Percentiles rank a stretch among this genome's conserved stretches.
These are phyloP conservation scores for Microcebus ravelobensis DNA, from an alignment of 2,113 vertebrate species.

Conservation along the genomic window DNA sequence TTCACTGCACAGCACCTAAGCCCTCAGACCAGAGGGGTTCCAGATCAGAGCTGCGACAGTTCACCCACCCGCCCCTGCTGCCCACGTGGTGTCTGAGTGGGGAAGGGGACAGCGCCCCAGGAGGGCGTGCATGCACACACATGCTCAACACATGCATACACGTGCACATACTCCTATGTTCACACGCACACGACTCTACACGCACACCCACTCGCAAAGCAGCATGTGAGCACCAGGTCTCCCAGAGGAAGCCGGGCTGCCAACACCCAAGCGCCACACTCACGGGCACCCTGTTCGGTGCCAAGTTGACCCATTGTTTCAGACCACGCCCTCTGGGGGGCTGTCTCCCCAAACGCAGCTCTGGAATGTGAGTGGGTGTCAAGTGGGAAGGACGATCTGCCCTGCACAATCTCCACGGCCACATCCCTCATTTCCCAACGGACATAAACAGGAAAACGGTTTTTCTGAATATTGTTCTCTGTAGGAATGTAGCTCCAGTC, in stretches of 20 bases:
- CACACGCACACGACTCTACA: too few relatives aligned
- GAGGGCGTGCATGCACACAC: neutral
- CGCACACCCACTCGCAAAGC: fast-evolving
- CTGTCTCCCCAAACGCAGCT: neutral
- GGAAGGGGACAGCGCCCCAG: neutral
- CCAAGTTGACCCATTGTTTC: fast-evolving
- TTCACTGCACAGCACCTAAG: neutral
- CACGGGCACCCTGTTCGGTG: fast-evolving
- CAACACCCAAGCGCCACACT: fast-evolving
- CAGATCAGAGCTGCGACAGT: neutral
- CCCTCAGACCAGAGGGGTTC: neutral
- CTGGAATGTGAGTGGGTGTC: neutral
- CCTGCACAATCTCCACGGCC: fast-evolving
- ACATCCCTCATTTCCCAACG: neutral
- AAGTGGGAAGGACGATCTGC: neutral
- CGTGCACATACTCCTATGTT: neutral
- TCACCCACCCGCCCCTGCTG: fast-evolving
- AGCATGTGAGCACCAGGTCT: neutral
- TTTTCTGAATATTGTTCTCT: neutral
- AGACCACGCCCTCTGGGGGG: fast-evolving
- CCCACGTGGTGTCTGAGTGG: neutral
- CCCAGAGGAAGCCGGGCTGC: neutral
- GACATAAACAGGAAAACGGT: neutral
- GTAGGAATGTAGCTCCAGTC: fast-evolving
- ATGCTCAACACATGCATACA: too few relatives aligned